Base-by-base conservation (phyloP, 2,888 invertebrate species). In the Pristionchus japonicus region DNA sequence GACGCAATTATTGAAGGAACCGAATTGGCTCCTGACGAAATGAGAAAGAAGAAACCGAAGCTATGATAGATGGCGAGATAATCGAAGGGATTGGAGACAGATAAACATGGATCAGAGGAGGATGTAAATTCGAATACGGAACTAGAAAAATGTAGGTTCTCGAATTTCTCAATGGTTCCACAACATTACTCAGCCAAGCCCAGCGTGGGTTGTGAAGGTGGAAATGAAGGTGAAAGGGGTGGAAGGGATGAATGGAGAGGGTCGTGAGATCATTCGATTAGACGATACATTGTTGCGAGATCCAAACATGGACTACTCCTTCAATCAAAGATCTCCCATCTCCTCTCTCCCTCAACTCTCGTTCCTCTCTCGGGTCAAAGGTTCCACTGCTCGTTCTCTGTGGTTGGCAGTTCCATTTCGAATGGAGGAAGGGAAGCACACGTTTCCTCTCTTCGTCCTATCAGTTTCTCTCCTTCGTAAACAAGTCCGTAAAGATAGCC, bases 401-500 rank as follows among this genome's bases (percentile, higher is more conserved):
- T 74, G 43, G 6, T 74, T 13, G 17, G 13, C n/a, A 40, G 74
- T 74, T 74, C 74, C 74, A 43, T 74, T 67, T 74, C 74, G 23
- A 74, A 43, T 40, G n/a, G n/a, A n/a, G n/a, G n/a, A n/a, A n/a
- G n/a, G 40, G 70, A 74, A 74, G 74, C 74, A 43, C 74, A 43
- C 74, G 74, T 74, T 40, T 74, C 40, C 74, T n/a, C 74, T 40
- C n/a, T 31, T 43, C 74, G 13, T 15, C 70, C 70, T 70, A 34
- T 61, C 61, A 61, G 23, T 70, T 70, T 70, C 34, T 6, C 23
- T 40, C 40, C 17, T 74, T 74, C 40, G n/a, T 74, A 74, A 74
- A 74, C 74, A 74, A 74, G 74, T n/a, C 70, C 70, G 70, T 70
- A 70, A 70, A 37, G 70, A 70, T 70, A 70, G 34, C 34, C 17